Evolutionary conservation across 2,113 vertebrate genomes (phyloP).

Genomic region (Daboia siamensis): DNA sequence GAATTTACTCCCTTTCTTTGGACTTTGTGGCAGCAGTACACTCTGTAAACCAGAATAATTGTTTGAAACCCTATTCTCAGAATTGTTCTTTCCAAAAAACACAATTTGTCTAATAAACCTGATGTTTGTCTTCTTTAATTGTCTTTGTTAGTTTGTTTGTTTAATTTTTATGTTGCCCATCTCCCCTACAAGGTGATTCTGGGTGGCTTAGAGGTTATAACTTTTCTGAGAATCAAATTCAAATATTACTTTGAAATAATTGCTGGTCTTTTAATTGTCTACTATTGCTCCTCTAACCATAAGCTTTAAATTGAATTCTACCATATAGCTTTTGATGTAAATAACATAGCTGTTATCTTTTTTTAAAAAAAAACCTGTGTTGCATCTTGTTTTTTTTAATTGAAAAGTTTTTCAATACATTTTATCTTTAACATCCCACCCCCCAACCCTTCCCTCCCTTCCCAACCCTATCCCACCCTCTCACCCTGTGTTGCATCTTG

Average conservation of each 20-base stretch:
- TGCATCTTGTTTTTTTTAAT: background rate
- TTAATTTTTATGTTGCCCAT: background rate
- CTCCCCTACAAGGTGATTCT: background rate
- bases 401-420: too few species aligned
- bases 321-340: background rate
- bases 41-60: background rate
- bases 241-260: background rate
- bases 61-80: background rate
- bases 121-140: background rate
- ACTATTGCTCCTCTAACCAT: background rate
- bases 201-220: background rate
- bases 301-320: constrained; percentile 2
- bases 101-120: background rate
- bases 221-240: background rate
- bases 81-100: background rate
- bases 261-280: background rate
- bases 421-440: too few species aligned
- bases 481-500: background rate
- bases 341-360: background rate
- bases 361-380: background rate
- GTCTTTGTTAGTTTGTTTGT: background rate
- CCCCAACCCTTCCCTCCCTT: too few species aligned
- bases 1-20: background rate
- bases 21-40: background rate
- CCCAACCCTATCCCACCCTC: too few species aligned